Evolutionary conservation across 2,888 invertebrate species (phyloP).

Genomic region (Xanthia togata): DNA sequence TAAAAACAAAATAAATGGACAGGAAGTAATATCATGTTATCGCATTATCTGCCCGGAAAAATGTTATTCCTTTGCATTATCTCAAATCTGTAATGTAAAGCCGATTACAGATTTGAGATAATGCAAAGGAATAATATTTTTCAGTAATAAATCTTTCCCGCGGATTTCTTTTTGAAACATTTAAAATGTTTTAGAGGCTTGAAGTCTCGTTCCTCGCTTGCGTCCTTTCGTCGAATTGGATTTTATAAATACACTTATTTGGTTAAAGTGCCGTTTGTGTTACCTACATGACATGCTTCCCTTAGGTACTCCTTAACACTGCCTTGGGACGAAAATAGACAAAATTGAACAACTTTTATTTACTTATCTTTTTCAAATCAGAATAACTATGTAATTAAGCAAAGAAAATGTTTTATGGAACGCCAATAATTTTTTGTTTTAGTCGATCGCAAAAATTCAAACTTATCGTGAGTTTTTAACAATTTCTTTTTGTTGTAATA

Average conservation of each 20-base stretch:
- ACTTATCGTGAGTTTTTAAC: background rate
- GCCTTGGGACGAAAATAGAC: slow-evolving; percentile 14
- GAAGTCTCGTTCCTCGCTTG: background rate
- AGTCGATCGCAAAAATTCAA: background rate
- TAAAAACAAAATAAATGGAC: slow-evolving; percentile 65
- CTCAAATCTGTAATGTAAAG: too few relatives aligned
- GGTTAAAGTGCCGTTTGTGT: background rate
- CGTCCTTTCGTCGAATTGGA: background rate
- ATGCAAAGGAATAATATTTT: too few relatives aligned
- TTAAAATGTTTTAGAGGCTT: background rate
- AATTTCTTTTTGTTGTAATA: background rate
- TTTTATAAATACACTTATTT: background rate
- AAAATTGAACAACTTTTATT: background rate
- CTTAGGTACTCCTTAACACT: background rate
- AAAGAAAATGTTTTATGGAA: background rate
- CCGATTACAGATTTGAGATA: too few relatives aligned
- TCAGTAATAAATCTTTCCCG: background rate
- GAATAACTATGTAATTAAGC: background rate
- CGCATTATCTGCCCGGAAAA: slow-evolving; percentile 57
- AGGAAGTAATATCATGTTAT: slow-evolving; percentile 70
- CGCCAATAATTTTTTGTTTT: background rate
- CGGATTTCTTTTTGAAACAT: slow-evolving; percentile 10
- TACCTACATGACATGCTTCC: background rate
- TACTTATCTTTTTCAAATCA: background rate
- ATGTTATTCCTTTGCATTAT: slow-evolving; percentile 36